Evolutionary conservation across 2,113 vertebrate genomes (phyloP), one percentile per base, ranked within the genome.

Genomic region (Ptilonorhynchus violaceus): DNA sequence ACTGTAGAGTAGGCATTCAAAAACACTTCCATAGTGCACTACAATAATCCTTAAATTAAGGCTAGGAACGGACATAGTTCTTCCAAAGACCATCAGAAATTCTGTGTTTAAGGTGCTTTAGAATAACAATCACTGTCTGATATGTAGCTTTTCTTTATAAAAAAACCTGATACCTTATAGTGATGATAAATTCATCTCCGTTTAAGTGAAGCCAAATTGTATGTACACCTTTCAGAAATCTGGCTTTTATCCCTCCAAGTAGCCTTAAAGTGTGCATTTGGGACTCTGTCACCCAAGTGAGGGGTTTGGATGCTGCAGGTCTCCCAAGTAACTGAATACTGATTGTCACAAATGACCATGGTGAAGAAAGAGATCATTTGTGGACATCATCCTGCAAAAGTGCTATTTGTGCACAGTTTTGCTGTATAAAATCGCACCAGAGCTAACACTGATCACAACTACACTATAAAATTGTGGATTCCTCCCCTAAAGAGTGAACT

Each of bases 121-220:
- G 63, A 96, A 78, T 70, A 96, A 75, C 19, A 66, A 59, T 67
- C 66, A 87, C 80, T 85, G 75, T 72, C 67, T 33, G 25, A 74
- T 3, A 12, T 20, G 19, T 5, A 42, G 79, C 58, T 97, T 95
- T 80, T 93, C 81, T 87, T 92, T 89, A 73, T 35, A 62, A 83
- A 77, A 85, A 85, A 91, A 89, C 83, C 8, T 4, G 5, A 15
- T 53, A 63, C 24, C 69, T 96, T 67, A 10, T 10, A 85, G 30
- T 53, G 9, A 95, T n/a, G 70, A 73, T 93, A 92, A 96, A 93
- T 95, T 86, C 35, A 25, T 66, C 81, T 88, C 81, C 28, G 81
- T 72, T 73, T 72, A 88, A 41, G 58, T 77, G 49, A 91, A 88
- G 67, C 39, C 46, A 92, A 70, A n/a, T 24, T 92, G 68, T 13